Evolutionary conservation across 37 sponge, comb jelly and placozoan species (phyloP), one percentile per base, ranked within the genome.

Genomic region (Theonella swinhoei): DNA sequence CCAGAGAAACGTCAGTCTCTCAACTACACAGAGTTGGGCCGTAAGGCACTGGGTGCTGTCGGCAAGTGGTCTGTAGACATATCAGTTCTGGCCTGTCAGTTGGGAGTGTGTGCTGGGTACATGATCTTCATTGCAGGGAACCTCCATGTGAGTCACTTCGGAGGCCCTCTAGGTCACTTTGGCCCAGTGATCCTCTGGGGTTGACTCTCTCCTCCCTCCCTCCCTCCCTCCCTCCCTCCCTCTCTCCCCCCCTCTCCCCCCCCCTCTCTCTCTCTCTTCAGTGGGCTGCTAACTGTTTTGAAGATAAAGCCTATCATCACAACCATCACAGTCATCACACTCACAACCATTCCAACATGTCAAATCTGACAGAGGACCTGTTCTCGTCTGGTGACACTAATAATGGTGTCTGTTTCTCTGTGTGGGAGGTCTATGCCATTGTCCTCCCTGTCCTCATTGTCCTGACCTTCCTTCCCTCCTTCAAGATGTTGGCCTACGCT

Each of bases 101-200:
- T 93, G 8, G 94, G 94, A 19, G 94, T 93, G 42, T 93, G 94
- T 78, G 94, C 94, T 58, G 94, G 90, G 7, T 93, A 93, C 67
- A 93, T 86, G 85, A 80, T 93, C 66, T 93, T 93, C 76, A 93
- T 93, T 35, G 77, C 87, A 7, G 58, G 60, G 62, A 93, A 93
- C 29, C 42, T 93, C 0, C 75, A 43, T 72, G 91, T 91, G 37
- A 71, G 74, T 43, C n/a, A 2, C 11, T 2, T 25, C 4, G 9
- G 28, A 11, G n/a, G 11, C 11, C 23, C 8, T n/a, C 75, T 9
- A n/a, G 8, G 71, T 38, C 2, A 70, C 7, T 70, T 70, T 4
- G 37, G 20, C 20, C 20, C 58, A 7, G 71, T 7, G 8, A 9
- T 29, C 20, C 11, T 31, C 37, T 29, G 11, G 9, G 37, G 33